Percentiles rank a stretch among this genome's conserved stretches.
phyloP scores from a whole-genome alignment of 2,113 vertebrate species.

The Pelodiscus sinensis region DNA sequence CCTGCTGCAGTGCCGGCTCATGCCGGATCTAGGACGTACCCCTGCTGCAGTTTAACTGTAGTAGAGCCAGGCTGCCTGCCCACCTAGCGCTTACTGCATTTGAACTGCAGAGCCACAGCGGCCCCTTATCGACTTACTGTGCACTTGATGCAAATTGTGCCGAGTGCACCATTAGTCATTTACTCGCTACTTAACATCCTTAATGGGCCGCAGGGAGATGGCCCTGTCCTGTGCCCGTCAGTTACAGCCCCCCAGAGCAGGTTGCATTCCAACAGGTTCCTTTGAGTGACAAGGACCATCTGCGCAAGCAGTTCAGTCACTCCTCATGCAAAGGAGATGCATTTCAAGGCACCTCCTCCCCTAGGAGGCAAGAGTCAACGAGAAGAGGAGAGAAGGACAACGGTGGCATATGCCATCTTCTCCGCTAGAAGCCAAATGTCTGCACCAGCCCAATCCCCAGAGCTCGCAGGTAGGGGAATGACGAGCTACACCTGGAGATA shows the following conservation, averaged over 20 bases:
- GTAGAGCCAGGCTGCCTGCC: too few species aligned
- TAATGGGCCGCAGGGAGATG: not conserved
- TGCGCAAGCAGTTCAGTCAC: fast-evolving
- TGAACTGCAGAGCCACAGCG: too few species aligned
- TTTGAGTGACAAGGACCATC: not conserved
- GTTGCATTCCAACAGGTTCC: not conserved
- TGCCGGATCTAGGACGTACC: too few species aligned
- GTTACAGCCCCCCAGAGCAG: too few species aligned
- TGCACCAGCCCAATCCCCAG: not conserved
- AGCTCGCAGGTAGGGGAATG: not conserved
- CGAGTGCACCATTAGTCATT: too few species aligned
- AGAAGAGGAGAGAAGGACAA: fast-evolving
- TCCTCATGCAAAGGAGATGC: not conserved
- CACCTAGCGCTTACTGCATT: too few species aligned
- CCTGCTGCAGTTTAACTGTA: too few species aligned
- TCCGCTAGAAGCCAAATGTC: not conserved
- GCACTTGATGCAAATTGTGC: too few species aligned
- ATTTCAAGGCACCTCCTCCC: not conserved
- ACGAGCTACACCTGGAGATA: fast-evolving
- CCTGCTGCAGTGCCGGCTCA: too few species aligned
- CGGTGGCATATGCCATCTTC: not conserved
- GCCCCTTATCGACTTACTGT: too few species aligned
- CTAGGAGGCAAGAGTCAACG: fast-evolving
- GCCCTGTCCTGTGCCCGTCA: not conserved
- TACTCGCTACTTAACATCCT: too few species aligned